These are phyloP conservation scores for Notechis scutatus DNA, from an alignment of 2,113 vertebrate genomes.

Conservation along the genomic window DNA sequence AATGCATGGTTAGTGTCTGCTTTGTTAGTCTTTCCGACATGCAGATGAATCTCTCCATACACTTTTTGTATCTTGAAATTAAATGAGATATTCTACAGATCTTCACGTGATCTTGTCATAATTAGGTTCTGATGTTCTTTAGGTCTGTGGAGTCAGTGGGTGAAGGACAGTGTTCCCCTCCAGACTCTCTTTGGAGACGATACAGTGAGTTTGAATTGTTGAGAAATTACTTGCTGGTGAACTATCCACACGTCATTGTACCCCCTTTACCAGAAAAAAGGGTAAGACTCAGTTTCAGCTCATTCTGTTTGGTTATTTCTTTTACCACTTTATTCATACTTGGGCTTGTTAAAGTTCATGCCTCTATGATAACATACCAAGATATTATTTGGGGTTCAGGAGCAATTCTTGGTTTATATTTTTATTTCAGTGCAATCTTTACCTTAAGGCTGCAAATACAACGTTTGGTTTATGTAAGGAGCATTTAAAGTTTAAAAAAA, in stretches of 20 bases:
- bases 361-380: background rate
- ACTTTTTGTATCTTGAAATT: background rate
- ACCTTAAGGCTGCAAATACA: background rate
- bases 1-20: background rate
- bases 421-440: background rate
- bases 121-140: conserved; percentile 24
- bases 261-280: conserved; percentile 94
- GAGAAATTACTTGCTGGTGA: conserved; percentile 85
- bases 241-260: conserved; percentile 84
- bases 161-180: conserved; percentile 79
- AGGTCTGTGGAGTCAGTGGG: conserved; percentile 79
- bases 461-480: background rate
- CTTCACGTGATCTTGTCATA: background rate
- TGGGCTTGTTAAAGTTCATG: background rate
- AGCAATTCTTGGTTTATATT: background rate
- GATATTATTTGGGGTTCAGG: background rate
- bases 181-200: conserved; percentile 90
- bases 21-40: background rate
- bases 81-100: background rate
- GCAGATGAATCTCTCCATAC: background rate
- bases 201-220: conserved; percentile 96
- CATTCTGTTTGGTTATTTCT: background rate
- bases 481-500: background rate
- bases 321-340: background rate
- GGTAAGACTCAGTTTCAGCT: conserved; percentile 70